These are phyloP conservation scores for Bubo bubo DNA, from an alignment of 2,113 vertebrate species.

Conservation along the genomic window DNA sequence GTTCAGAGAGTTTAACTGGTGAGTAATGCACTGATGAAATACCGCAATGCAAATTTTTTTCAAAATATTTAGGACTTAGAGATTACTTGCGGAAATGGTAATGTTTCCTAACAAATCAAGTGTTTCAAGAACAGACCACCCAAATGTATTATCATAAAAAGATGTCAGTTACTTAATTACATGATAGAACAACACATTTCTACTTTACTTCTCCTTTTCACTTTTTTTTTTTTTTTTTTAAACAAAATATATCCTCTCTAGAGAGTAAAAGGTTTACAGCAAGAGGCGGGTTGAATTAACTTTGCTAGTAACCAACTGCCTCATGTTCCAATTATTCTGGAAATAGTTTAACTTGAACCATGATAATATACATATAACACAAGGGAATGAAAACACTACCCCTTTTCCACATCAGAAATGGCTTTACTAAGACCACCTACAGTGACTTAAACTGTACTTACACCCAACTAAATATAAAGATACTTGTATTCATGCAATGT, in stretches of 20 bases:
- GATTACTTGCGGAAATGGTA: constrained; percentile 74
- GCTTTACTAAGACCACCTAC: constrained; percentile 75
- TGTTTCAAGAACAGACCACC: constrained; percentile 76
- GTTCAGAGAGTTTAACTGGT: constrained; percentile 71
- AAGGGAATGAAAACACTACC: constrained; percentile 63
- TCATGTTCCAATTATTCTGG: constrained; percentile 67
- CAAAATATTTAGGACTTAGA: constrained; percentile 76
- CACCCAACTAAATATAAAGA: constrained; percentile 32
- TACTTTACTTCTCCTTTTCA: constrained; percentile 54
- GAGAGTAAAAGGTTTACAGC: constrained; percentile 59
- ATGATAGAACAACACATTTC: constrained; percentile 66
- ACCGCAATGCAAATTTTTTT: constrained; percentile 70
- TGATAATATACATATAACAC: constrained; percentile 59
- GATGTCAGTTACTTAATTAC: constrained; percentile 75
- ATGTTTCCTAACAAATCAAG: constrained; percentile 79
- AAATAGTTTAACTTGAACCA: constrained; percentile 63
- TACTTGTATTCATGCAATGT: not conserved
- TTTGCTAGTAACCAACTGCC: constrained; percentile 63
- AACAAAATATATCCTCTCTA: constrained; percentile 64
- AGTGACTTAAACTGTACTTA: constrained; percentile 17
- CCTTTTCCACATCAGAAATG: constrained; percentile 46
- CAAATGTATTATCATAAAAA: constrained; percentile 78
- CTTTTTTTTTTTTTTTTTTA: constrained; percentile 33
- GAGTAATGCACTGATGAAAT: constrained; percentile 74
- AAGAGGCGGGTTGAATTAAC: constrained; percentile 52